Conservation (phyloP, 2,888 invertebrate species). For the Maniola hyperantus region DNA sequence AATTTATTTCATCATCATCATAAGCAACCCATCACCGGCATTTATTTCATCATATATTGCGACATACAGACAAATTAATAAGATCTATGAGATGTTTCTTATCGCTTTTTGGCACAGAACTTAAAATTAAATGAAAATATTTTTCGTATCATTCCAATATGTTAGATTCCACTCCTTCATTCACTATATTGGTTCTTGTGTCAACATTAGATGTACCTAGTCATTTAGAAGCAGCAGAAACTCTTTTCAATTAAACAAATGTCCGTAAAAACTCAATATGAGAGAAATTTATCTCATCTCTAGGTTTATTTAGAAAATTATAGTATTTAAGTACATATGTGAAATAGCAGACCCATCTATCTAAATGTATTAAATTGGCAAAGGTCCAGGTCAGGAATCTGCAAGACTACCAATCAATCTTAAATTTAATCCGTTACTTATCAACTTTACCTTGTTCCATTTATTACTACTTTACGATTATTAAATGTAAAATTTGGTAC, state of each 20-base stretch:
- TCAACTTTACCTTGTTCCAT: background rate
- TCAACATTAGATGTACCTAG: background rate
- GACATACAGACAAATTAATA: background rate
- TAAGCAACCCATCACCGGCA: too few relatives aligned
- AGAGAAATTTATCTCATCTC: background rate
- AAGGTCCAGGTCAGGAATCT: constrained; percentile 1
- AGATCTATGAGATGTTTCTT: background rate
- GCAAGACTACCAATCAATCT: constrained; percentile 3
- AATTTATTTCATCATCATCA: too few relatives aligned
- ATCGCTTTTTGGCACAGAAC: constrained; percentile 6
- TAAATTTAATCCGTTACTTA: background rate
- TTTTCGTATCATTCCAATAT: constrained; percentile 6
- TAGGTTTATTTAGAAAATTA: background rate
- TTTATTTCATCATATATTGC: too few relatives aligned
- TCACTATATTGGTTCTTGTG: constrained; percentile 7
- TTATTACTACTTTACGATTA: background rate
- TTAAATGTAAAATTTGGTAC: background rate
- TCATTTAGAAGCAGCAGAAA: too few relatives aligned
- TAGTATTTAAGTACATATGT: background rate
- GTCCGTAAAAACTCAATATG: background rate
- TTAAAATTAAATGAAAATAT: constrained; percentile 1
- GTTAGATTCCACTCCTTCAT: constrained; percentile 1
- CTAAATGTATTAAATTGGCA: constrained; percentile 10
- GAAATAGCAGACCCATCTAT: background rate
- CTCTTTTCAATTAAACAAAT: constrained; percentile 5